phyloP scores from a whole-genome alignment of 2,797 vertebrate genomes.

The Hoplostethus atlanticus region DNA sequence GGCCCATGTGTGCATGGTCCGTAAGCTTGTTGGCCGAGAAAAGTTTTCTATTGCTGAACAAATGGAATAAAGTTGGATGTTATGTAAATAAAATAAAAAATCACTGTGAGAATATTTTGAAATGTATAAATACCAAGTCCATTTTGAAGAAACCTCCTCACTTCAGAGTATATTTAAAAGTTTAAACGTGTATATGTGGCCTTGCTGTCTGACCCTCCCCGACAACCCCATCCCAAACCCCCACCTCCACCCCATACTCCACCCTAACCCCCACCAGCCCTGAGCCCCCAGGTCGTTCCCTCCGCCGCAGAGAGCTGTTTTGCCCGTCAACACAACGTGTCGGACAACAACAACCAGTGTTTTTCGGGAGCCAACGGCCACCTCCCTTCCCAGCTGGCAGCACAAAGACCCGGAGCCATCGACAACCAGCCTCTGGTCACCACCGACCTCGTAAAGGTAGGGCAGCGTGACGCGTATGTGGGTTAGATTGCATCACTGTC shows the following conservation, averaged over 20 bases:
- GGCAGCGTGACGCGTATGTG: neutral
- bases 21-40: no score
- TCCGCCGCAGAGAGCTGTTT: conserved; percentile 92
- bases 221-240: no score
- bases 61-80: no score
- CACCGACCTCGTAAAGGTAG: conserved; percentile 94
- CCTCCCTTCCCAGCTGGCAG: conserved; percentile 87
- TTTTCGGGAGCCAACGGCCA: conserved; percentile 91
- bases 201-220: neutral
- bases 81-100: no score
- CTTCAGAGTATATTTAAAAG: no score
- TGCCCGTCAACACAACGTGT: conserved; percentile 91
- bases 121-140: no score
- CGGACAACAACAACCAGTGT: conserved; percentile 97
- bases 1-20: no score
- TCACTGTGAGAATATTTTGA: no score
- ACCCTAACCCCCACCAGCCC: conserved; percentile 75
- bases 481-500: no score
- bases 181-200: neutral
- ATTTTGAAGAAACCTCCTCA: no score
- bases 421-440: conserved; percentile 96
- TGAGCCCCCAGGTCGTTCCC: conserved; percentile 85
- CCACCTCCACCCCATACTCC: conserved; percentile 18
- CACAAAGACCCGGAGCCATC: conserved; percentile 96
- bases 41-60: no score